Evolutionary conservation across 2,888 invertebrate genomes (phyloP).

Genomic region (Eupithecia subumbrata): DNA sequence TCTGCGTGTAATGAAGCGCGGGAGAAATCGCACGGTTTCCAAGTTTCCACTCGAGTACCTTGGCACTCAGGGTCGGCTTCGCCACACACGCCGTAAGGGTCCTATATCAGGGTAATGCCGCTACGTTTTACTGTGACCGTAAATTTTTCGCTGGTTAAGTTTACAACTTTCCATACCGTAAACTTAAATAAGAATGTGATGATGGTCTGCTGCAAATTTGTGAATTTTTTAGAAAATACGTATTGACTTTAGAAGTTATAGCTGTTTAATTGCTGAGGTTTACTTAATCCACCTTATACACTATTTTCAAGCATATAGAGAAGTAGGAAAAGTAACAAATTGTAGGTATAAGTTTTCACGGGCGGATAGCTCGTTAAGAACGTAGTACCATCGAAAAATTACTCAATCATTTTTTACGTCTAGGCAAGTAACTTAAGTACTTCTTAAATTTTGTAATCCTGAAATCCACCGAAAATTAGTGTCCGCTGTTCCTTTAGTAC

Average conservation of each 20-base stretch:
- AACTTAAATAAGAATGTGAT: conserved; percentile 18
- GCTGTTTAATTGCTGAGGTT: not conserved
- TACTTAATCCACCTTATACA: not conserved
- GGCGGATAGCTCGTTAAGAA: too few relatives aligned
- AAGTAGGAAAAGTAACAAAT: not conserved
- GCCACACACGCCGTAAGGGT: conserved; percentile 8
- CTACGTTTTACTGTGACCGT: conserved; percentile 15
- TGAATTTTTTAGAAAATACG: not conserved
- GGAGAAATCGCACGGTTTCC: conserved; percentile 33
- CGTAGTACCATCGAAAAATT: not conserved
- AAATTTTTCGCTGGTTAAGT: conserved; percentile 17
- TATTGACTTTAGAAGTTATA: not conserved
- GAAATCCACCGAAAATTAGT: conserved; percentile 17
- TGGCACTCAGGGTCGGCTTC: conserved; percentile 15
- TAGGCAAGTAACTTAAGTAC: too few relatives aligned
- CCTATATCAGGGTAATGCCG: conserved; percentile 6
- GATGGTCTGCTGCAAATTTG: conserved; percentile 2
- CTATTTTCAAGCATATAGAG: not conserved
- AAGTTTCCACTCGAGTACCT: conserved; percentile 30
- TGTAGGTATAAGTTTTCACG: not conserved
- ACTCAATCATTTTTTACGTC: not conserved
- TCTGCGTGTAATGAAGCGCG: conserved; percentile 44
- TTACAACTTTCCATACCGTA: conserved; percentile 12
- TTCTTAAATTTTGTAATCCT: conserved; percentile 16
- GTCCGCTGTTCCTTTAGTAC: conserved; percentile 16